These are phyloP conservation scores for Camponotus vicinus DNA, from an alignment of 1,140 invertebrate species.

Conservation along the genomic window DNA sequence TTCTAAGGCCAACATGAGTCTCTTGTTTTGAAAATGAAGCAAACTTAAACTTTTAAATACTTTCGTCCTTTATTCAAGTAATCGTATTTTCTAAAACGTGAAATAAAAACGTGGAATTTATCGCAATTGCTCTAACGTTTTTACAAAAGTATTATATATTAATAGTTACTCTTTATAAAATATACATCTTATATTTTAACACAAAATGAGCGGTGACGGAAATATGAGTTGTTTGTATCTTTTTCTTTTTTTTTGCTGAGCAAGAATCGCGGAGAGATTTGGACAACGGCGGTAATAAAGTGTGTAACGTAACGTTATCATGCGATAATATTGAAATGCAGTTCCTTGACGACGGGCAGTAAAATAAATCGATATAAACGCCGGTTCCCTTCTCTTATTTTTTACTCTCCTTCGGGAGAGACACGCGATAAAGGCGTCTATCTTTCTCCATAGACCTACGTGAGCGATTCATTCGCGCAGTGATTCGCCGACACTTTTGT, in stretches of 20 bases:
- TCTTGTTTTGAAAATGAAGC: not conserved
- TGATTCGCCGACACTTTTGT: not conserved
- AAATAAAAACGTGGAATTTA: not conserved
- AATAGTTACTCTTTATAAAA: not conserved
- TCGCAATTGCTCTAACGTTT: not conserved
- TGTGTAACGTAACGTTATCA: constrained; percentile 80
- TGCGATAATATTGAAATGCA: constrained; percentile 84
- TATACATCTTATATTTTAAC: not conserved
- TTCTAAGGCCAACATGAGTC: not conserved
- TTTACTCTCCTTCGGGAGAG: constrained; percentile 63
- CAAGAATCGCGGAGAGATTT: constrained; percentile 18
- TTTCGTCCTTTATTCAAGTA: not conserved
- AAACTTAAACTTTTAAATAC: not conserved
- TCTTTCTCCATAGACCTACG: constrained; percentile 45
- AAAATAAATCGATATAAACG: constrained; percentile 82
- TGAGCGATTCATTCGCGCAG: constrained; percentile 6
- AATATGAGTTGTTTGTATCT: constrained; percentile 15
- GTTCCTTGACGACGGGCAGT: constrained; percentile 79
- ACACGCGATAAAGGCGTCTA: constrained; percentile 73
- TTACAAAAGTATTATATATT: not conserved
- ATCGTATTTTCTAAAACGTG: not conserved
- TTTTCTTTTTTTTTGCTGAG: not conserved
- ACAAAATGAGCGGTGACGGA: not conserved
- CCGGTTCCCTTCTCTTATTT: constrained; percentile 45
- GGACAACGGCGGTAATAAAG: constrained; percentile 55